Evolutionary conservation across 2,113 vertebrate genomes (phyloP).

Genomic region (Calyptommatus sinebrachiatus): DNA sequence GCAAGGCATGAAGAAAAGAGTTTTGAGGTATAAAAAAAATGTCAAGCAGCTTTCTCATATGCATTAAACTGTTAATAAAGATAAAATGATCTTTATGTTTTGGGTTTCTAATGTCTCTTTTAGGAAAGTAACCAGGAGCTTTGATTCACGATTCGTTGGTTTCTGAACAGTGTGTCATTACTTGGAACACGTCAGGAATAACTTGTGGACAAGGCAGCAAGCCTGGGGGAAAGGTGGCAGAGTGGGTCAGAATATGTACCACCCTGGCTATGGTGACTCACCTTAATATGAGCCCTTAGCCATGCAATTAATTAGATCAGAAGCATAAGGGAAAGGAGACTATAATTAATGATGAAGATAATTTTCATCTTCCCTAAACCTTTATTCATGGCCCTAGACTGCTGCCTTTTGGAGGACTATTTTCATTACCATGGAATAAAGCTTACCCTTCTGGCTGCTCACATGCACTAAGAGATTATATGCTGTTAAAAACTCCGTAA

Average conservation of each 20-base stretch:
- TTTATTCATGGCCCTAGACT: no score
- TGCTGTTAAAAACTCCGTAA: no score
- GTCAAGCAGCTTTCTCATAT: conserved; percentile 74
- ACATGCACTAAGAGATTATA: no score
- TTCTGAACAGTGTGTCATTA: conserved; percentile 66
- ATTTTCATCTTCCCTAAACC: no score
- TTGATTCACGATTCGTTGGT: conserved; percentile 67
- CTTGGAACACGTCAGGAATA: conserved; percentile 57
- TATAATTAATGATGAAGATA: not conserved
- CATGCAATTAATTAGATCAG: accelerated
- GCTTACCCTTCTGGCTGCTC: no score
- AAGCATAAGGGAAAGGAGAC: not conserved
- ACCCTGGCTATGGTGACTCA: not conserved
- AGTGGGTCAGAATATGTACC: not conserved
- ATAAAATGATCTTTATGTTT: conserved; percentile 75
- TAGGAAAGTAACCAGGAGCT: conserved; percentile 62
- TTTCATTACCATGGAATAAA: no score
- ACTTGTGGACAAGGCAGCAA: conserved; percentile 22
- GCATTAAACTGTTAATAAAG: conserved; percentile 79
- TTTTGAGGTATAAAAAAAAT: conserved; percentile 74
- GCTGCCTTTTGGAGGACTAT: no score
- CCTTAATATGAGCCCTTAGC: not conserved
- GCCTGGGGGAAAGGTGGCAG: conserved; percentile 22
- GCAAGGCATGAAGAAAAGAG: conserved; percentile 77
- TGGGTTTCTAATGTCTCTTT: conserved; percentile 71